phyloP scores from a whole-genome alignment of 2,888 invertebrate genomes.

The Drosophila borborema region DNA sequence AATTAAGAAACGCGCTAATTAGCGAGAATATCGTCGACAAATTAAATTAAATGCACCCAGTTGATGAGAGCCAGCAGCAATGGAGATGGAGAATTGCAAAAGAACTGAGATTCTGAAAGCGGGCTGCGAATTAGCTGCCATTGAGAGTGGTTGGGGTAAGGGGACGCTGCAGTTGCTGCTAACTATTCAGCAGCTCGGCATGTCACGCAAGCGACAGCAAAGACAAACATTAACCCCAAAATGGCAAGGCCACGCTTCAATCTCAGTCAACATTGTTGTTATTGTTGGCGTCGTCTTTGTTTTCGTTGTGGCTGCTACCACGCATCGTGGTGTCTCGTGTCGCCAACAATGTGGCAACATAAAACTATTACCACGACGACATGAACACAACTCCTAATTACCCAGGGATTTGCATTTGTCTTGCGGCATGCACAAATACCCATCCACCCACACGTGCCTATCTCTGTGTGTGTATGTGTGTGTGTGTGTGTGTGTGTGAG shows the following conservation, averaged over 20 bases:
- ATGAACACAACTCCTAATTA: slow-evolving; percentile 83
- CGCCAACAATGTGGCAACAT: slow-evolving; percentile 79
- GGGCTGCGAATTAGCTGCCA: neutral
- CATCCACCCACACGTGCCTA: neutral
- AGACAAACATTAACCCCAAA: slow-evolving; percentile 69
- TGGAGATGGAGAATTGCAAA: slow-evolving; percentile 7
- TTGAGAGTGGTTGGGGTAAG: neutral
- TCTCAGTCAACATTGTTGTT: slow-evolving; percentile 60
- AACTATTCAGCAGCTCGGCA: slow-evolving; percentile 40
- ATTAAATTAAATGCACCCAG: slow-evolving; percentile 73
- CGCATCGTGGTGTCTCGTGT: slow-evolving; percentile 53
- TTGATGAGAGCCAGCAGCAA: slow-evolving; percentile 48
- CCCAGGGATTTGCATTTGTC: slow-evolving; percentile 82
- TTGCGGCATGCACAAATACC: slow-evolving; percentile 48
- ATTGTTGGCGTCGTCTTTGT: slow-evolving; percentile 23
- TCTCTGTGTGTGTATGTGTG: slow-evolving; percentile 22
- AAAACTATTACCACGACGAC: slow-evolving; percentile 80
- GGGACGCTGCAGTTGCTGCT: slow-evolving; percentile 33
- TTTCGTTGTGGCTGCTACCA: slow-evolving; percentile 39
- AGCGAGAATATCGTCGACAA: slow-evolving; percentile 59
- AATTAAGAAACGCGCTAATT: slow-evolving; percentile 72
- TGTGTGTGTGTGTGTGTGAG: slow-evolving; percentile 11
- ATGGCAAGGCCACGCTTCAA: slow-evolving; percentile 61
- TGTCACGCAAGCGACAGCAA: slow-evolving; percentile 49
- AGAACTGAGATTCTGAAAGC: neutral